Base-by-base conservation (phyloP, 2,888 invertebrate genomes). In the Thyatira batis region DNA sequence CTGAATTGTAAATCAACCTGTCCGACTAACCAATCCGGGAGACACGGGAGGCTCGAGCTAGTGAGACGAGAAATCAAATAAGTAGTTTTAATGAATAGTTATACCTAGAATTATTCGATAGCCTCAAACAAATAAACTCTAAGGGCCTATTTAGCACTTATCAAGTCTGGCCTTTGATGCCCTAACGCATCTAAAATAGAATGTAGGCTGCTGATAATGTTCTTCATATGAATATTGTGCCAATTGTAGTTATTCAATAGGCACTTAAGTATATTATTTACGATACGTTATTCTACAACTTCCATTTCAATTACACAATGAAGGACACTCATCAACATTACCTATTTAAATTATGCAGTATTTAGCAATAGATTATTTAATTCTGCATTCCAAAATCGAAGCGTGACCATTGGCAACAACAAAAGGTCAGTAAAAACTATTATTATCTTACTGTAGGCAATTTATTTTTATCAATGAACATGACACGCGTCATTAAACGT, bases 391-490 rank as follows among this genome's bases (percentile, higher is more conserved):
- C 48, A 28, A 27, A 48, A 8, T 27, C 48, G 20, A 48, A 48
- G 48, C 48, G 48, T 48, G 48, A 48, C 48, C 48, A 48, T 17
- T 82, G 82, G 76, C 80, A 82, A 70, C 68, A 67, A 73, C 69
- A 76, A 75, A 83, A 84, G 85, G 84, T 82, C 84, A 74, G 67
- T 66, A 68, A 65, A 54, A 72, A 63, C 79, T 80, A 82, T 80
- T 77, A 76, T 76, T 73, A 64, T 50, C 51, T 48, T 9, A 48
- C 48, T n/a, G 45, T 25, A 27, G 27, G 48, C 64, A 71, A 83
- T 81, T 84, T 87, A 85, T 84, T 82, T 84, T 82, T 84, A 87
- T 87, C 87, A 87, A 87, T 87, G 85, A 82, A 82, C 80, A 78
- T 80, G 88, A 80, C 77, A 84, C 82, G 86, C 85, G 80, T 81